Base-by-base conservation (phyloP, 2,113 vertebrate genomes). In the Grus americana region DNA sequence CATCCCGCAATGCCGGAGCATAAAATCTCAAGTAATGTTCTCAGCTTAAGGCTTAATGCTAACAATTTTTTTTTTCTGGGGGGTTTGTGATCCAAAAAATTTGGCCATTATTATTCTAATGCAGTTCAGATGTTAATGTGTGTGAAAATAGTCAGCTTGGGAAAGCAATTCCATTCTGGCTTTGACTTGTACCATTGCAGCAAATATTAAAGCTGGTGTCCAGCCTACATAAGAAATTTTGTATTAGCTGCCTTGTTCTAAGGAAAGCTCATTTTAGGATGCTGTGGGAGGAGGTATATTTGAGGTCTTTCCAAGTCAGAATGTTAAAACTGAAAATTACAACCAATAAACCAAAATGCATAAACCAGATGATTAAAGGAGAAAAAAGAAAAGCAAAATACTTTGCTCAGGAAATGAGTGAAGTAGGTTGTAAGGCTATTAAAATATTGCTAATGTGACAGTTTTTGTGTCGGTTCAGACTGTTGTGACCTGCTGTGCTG, bases 1-100 rank as follows among this genome's bases (percentile, higher is more conserved):
- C 47, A 16, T 55, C 59, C 16, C 0, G 0, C 30, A 6, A 0
- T 14, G 42, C 72, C 8, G 6, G 49, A 27, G 36, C 27, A 32
- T 44, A 30, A 34, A 59, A 65, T 30, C 63, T 66, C 42, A 12
- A 59, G 20, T 7, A 27, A 40, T 17, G 0, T 83, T 66, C 54
- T 59, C 40, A 76, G 30, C 46, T 27, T 12, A 46, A 66, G 16
- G 16, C 18, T 72, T 82, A 68, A 52, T 11, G 29, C 11, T 34
- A 66, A 46, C 42, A 54, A 27, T 54, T 54, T 27, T 15, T 14
- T 14, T 54, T 54, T 54, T 54, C 27, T 62, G 50, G 38, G 38
- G 38, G 6, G 32, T 49, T 73, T 74, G 15, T 23, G 23, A 67
- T 50, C 12, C 4, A 47, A 17, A 92, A 62, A 62, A 42, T 27